Percentiles rank a stretch among this genome's conserved stretches.
Conservation (phyloP, 2,113 vertebrate species). For the Dipodomys stephensi region DNA sequence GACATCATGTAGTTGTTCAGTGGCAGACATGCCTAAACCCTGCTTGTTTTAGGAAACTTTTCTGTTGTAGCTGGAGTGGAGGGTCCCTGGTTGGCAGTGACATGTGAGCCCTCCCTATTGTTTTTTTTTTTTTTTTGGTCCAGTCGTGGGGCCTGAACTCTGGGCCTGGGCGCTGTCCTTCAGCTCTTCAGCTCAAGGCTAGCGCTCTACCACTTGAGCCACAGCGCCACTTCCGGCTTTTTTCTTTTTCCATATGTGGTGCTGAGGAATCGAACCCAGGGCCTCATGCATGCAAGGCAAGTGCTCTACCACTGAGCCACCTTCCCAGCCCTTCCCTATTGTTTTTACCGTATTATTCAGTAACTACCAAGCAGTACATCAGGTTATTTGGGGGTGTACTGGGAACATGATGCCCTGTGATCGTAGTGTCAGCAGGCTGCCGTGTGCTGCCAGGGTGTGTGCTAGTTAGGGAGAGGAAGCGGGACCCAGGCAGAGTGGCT, state of each 20-base stretch:
- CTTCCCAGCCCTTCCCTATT: no score
- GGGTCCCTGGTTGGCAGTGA: neutral
- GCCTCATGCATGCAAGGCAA: no score
- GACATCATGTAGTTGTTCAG: neutral
- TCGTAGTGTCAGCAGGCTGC: no score
- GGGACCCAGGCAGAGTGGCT: neutral
- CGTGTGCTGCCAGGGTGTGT: neutral
- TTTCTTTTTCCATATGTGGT: no score
- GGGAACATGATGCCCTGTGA: neutral
- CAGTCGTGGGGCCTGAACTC: no score
- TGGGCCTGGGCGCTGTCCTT: no score
- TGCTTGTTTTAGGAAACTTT: neutral
- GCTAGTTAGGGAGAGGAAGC: neutral
- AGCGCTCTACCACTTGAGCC: no score
- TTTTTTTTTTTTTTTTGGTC: no score
- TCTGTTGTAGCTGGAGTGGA: neutral
- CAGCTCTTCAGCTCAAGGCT: no score
- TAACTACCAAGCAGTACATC: neutral
- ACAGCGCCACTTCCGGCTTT: no score
- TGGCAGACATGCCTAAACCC: neutral
- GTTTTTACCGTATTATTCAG: neutral
- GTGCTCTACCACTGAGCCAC: no score
- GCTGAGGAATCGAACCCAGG: no score
- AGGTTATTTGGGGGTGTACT: accelerated
- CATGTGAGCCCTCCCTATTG: neutral